These are phyloP conservation scores for Drosophila yooni DNA, from an alignment of 2,888 invertebrate genomes.

Conservation along the genomic window DNA sequence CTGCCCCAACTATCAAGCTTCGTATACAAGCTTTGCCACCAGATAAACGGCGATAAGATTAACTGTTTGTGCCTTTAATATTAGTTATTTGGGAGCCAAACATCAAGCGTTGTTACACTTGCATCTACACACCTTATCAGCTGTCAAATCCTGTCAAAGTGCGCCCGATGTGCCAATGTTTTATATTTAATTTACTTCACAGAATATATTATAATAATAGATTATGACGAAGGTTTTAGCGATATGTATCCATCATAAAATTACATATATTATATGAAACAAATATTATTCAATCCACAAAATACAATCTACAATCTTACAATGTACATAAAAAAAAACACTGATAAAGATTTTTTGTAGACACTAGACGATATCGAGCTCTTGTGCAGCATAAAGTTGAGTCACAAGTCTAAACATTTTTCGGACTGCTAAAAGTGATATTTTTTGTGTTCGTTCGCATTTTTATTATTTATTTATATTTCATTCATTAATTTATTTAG, in stretches of 20 bases:
- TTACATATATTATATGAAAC: not conserved
- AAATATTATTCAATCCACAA: not conserved
- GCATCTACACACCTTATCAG: conserved; percentile 15
- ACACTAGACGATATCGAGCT: not conserved
- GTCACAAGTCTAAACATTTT: conserved; percentile 5
- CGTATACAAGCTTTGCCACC: conserved; percentile 28
- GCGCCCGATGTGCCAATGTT: not conserved
- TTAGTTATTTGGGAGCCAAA: conserved; percentile 1
- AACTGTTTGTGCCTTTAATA: conserved; percentile 19
- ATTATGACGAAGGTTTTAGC: not conserved
- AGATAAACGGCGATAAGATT: conserved; percentile 58
- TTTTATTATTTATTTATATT: not conserved
- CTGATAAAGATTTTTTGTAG: not conserved
- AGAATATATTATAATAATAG: not conserved
- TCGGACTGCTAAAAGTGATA: not conserved
- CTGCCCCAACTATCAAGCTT: conserved; percentile 29
- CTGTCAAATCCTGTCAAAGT: not conserved
- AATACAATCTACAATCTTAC: not conserved
- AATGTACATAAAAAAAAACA: not conserved
- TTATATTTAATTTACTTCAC: not conserved
- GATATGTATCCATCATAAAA: not conserved
- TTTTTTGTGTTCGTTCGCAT: conserved; percentile 8
- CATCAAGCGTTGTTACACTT: not conserved
- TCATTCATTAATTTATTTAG: not conserved
- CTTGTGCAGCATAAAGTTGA: conserved; percentile 4